These are phyloP conservation scores for Apodemia mormo DNA, from an alignment of 2,888 invertebrate species.

Conservation along the genomic window DNA sequence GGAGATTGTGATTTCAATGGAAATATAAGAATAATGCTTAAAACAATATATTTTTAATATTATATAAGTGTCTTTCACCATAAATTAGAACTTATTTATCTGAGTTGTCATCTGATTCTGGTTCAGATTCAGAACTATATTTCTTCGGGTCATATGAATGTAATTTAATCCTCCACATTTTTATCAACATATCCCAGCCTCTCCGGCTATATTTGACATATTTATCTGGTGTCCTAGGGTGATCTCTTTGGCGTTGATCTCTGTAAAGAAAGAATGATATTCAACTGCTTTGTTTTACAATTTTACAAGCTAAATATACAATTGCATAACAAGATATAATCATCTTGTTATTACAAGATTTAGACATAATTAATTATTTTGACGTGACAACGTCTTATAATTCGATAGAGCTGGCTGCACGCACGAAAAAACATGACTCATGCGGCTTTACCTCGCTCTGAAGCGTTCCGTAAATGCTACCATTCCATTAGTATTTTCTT, in stretches of 20 bases:
- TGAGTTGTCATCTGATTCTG: slow-evolving; percentile 36
- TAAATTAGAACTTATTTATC: neutral
- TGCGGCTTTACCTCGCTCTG: no score
- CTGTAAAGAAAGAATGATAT: slow-evolving; percentile 58
- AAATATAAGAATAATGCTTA: neutral
- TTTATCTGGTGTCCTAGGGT: slow-evolving; percentile 96
- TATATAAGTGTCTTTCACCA: neutral
- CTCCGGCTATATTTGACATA: slow-evolving; percentile 92
- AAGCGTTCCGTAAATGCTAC: no score
- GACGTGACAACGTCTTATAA: no score
- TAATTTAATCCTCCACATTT: slow-evolving; percentile 92
- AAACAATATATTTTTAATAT: neutral
- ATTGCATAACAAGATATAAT: no score
- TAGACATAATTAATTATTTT: no score
- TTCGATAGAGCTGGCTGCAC: no score
- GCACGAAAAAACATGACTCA: no score
- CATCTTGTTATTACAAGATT: no score
- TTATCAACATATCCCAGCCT: slow-evolving; percentile 95
- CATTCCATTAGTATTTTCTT: no score
- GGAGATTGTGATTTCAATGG: no score
- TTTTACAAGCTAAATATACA: no score
- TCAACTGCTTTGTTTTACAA: no score
- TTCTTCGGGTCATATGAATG: slow-evolving; percentile 87
- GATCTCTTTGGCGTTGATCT: slow-evolving; percentile 83
- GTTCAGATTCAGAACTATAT: slow-evolving; percentile 29